Conservation (phyloP, 2,888 invertebrate genomes). For the Hyalella azteca region DNA sequence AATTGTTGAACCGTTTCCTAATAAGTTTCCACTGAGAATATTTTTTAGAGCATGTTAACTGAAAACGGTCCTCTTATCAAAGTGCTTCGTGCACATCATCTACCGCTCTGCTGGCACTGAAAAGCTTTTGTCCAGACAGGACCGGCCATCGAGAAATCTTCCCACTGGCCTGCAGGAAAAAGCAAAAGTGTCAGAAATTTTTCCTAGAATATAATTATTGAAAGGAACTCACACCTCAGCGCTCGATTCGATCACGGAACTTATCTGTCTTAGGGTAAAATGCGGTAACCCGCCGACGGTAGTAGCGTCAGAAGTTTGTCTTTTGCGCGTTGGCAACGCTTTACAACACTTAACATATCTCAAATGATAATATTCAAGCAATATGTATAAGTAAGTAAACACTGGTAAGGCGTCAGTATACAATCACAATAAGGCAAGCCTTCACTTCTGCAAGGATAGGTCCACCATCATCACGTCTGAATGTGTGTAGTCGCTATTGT, state of each 20-base stretch:
- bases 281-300: too few relatives aligned
- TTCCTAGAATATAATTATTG: too few relatives aligned
- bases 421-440: slow-evolving; percentile 31
- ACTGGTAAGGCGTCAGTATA: slow-evolving; percentile 27
- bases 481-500: not conserved
- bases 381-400: slow-evolving; percentile 8
- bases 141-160: slow-evolving; percentile 5
- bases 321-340: not conserved
- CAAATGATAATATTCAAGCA: slow-evolving; percentile 30
- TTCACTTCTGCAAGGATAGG: not conserved
- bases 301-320: too few relatives aligned
- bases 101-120: slow-evolving; percentile 29
- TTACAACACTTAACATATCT: slow-evolving; percentile 11
- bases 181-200: not conserved
- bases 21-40: slow-evolving; percentile 16
- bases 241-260: too few relatives aligned
- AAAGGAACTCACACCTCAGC: too few relatives aligned
- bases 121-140: slow-evolving; percentile 16
- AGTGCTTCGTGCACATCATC: slow-evolving; percentile 51
- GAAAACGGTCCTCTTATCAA: slow-evolving; percentile 54
- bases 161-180: not conserved
- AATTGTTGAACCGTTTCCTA: not conserved
- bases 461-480: not conserved
- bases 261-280: too few relatives aligned
- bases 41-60: slow-evolving; percentile 43